A percentile compares a stretch with the other conserved stretches of the same genome.
phyloP scores from a whole-genome alignment of 2,797 vertebrate genomes.

The Diplodus puntazzo region DNA sequence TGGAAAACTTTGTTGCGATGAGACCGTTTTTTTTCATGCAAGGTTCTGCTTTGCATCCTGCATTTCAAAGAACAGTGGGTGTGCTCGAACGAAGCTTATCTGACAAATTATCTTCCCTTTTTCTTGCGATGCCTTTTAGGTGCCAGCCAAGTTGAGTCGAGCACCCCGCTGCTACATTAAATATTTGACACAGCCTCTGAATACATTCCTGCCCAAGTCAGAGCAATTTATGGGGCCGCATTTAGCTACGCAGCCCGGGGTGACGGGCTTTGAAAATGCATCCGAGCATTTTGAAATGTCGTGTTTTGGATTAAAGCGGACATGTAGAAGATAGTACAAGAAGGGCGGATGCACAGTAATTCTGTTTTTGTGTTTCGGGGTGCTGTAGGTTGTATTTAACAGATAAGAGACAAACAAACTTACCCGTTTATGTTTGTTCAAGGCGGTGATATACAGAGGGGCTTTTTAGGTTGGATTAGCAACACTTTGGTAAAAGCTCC shows the following conservation, averaged over 20 bases:
- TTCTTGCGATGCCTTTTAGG: conserved; percentile 33
- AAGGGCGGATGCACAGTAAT: background rate
- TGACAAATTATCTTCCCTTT: conserved; percentile 48
- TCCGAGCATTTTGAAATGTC: conserved; percentile 39
- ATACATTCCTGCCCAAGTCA: conserved; percentile 17
- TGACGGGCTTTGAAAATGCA: conserved; percentile 29
- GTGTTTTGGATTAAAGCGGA: conserved; percentile 25
- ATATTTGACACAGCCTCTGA: conserved; percentile 48
- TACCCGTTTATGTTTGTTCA: background rate
- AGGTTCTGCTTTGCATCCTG: conserved; percentile 20
- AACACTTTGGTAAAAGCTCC: background rate
- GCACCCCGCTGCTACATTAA: conserved; percentile 37
- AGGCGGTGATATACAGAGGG: background rate
- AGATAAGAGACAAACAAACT: background rate
- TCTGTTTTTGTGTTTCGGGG: background rate
- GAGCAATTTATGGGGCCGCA: conserved; percentile 23
- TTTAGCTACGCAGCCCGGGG: conserved; percentile 28
- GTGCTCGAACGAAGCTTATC: conserved; percentile 40
- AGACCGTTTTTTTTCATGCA: background rate
- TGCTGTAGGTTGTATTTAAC: background rate
- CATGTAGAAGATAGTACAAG: background rate
- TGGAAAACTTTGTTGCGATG: background rate
- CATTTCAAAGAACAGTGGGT: conserved; percentile 41
- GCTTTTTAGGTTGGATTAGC: background rate
- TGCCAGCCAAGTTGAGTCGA: conserved; percentile 30